These are phyloP conservation scores for Trichosurus vulpecula DNA, from an alignment of 2,797 vertebrate genomes.

Conservation along the genomic window DNA sequence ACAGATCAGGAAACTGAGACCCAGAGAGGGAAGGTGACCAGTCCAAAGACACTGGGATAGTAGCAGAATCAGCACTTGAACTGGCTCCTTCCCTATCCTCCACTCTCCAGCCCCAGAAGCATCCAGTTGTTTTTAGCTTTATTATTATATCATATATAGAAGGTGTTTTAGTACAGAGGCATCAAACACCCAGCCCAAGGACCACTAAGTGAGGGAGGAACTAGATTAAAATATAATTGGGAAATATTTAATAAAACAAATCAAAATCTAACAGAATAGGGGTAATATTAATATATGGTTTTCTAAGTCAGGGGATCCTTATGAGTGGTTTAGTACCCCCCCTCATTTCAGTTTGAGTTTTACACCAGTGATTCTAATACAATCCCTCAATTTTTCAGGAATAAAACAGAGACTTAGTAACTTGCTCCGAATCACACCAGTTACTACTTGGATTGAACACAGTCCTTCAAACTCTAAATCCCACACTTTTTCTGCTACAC, in stretches of 20 bases:
- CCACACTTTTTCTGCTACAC: background rate
- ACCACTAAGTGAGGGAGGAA: background rate
- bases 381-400: background rate
- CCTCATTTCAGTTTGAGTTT: background rate
- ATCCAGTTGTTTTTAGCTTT: background rate
- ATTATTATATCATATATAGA: background rate
- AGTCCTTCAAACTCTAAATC: background rate
- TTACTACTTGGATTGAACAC: background rate
- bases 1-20: conserved; percentile 3
- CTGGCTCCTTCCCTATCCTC: background rate
- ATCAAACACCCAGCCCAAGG: background rate
- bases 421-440: background rate
- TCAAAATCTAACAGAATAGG: background rate
- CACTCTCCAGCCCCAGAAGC: background rate
- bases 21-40: background rate
- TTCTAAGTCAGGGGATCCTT: background rate
- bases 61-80: conserved; percentile 10
- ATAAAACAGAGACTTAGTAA: background rate
- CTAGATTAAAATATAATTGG: background rate
- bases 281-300: background rate
- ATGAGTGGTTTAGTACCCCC: background rate
- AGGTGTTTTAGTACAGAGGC: background rate
- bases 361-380: background rate
- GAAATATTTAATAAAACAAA: background rate
- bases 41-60: background rate